phyloP scores from a whole-genome alignment of 2,888 invertebrate species.

The Diogma glabrata region DNA sequence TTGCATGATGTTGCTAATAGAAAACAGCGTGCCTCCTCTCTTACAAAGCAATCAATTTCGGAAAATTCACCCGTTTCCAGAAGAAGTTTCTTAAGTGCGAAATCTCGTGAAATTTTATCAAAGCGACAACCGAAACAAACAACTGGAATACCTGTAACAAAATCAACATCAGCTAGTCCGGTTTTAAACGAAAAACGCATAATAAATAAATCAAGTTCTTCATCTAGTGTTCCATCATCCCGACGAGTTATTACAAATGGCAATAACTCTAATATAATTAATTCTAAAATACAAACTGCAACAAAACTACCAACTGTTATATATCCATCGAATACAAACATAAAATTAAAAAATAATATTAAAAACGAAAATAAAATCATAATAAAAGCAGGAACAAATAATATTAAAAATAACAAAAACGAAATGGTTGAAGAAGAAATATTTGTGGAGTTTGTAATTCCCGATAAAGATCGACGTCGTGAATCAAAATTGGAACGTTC shows the following conservation, averaged over 20 bases:
- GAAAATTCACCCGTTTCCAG: slow-evolving; percentile 18
- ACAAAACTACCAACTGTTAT: background rate
- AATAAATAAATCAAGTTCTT: slow-evolving; percentile 17
- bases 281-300: background rate
- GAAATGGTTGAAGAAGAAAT: slow-evolving; percentile 5
- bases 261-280: too few relatives aligned
- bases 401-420: slow-evolving; percentile 10
- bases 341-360: slow-evolving; percentile 3
- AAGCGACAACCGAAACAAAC: slow-evolving; percentile 12
- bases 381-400: slow-evolving; percentile 3
- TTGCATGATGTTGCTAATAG: slow-evolving; percentile 1
- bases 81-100: slow-evolving; percentile 35
- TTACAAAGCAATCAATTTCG: slow-evolving; percentile 15
- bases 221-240: slow-evolving; percentile 29
- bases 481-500: slow-evolving; percentile 35
- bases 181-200: slow-evolving; percentile 3
- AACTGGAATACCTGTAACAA: background rate
- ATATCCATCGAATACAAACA: background rate
- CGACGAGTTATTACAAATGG: background rate
- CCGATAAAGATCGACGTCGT: slow-evolving; percentile 15
- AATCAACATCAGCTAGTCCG: slow-evolving; percentile 25
- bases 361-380: background rate
- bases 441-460: background rate
- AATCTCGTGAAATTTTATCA: slow-evolving; percentile 35
- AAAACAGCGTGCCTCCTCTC: background rate